These are phyloP conservation scores for Cerastis rubricosa DNA, from an alignment of 2,888 invertebrate genomes.

Conservation along the genomic window DNA sequence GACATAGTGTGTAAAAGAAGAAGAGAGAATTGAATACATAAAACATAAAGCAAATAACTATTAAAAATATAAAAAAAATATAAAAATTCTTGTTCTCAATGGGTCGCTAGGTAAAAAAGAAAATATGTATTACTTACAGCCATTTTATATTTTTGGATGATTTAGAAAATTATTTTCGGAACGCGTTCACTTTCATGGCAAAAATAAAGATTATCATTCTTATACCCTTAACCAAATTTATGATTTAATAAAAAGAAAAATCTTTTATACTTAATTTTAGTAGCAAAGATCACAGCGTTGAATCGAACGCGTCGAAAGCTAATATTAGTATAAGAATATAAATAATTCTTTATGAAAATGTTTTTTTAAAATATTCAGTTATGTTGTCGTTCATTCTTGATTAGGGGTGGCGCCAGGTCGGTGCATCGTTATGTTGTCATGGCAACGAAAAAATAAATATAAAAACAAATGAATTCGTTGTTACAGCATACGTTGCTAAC, in stretches of 20 bases:
- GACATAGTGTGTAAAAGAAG: no score
- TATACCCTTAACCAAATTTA: background rate
- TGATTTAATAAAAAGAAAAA: background rate
- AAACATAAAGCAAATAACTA: no score
- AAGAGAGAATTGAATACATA: no score
- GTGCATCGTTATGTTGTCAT: constrained; percentile 47
- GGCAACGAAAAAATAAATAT: constrained; percentile 11
- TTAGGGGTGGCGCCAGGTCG: background rate
- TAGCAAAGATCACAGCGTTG: background rate
- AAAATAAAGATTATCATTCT: background rate
- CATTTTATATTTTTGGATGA: background rate
- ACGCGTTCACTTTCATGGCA: background rate
- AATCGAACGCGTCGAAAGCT: constrained; percentile 1
- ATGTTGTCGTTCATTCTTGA: constrained; percentile 24
- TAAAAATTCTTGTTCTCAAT: background rate
- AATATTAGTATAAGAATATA: constrained; percentile 15
- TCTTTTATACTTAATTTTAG: background rate
- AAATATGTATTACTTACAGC: background rate
- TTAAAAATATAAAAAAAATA: no score
- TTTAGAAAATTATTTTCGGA: background rate
- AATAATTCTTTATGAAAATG: constrained; percentile 4
- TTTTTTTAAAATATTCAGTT: constrained; percentile 4
- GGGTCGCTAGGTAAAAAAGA: background rate
- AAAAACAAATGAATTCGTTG: background rate
- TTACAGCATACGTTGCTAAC: background rate